These are phyloP conservation scores for Patella ulyssiponensis DNA, from an alignment of 2,888 invertebrate species.

Conservation along the genomic window DNA sequence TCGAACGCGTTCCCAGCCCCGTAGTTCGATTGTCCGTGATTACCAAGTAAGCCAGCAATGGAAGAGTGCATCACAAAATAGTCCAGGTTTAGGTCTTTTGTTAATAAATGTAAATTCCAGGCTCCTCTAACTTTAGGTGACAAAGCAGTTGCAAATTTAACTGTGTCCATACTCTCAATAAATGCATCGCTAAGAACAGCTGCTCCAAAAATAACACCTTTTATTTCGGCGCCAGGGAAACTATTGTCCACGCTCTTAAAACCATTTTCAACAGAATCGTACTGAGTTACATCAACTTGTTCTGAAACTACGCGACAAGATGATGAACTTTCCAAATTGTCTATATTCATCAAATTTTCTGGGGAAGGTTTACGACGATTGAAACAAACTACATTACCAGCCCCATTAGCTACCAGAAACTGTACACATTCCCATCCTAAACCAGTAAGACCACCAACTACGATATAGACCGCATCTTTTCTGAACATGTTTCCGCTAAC, in stretches of 20 bases:
- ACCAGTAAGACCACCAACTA: constrained; percentile 57
- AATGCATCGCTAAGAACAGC: constrained; percentile 45
- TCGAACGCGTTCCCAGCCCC: constrained; percentile 57
- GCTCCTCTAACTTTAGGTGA: constrained; percentile 56
- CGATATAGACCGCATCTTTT: constrained; percentile 45
- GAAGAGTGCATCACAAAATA: constrained; percentile 60
- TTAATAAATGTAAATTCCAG: constrained; percentile 54
- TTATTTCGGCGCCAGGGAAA: constrained; percentile 30
- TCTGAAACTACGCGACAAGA: constrained; percentile 35
- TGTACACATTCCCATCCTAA: constrained; percentile 54
- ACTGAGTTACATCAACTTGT: constrained; percentile 46
- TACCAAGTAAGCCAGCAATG: constrained; percentile 52
- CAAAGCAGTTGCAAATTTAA: constrained; percentile 40
- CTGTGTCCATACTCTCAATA: constrained; percentile 35
- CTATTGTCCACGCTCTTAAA: constrained; percentile 31
- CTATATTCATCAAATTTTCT: constrained; percentile 35
- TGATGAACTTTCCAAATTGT: constrained; percentile 23
- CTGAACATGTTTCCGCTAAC: constrained; percentile 37
- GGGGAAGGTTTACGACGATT: constrained; percentile 39
- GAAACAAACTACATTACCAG: constrained; percentile 43
- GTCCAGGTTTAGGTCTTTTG: constrained; percentile 45
- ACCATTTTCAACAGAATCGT: constrained; percentile 31
- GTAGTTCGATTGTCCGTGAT: constrained; percentile 55
- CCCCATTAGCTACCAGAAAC: constrained; percentile 45
- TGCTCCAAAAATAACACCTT: constrained; percentile 56